phyloP scores from a whole-genome alignment of 1,140 invertebrate genomes.

The Atopsyche davidsoni region DNA sequence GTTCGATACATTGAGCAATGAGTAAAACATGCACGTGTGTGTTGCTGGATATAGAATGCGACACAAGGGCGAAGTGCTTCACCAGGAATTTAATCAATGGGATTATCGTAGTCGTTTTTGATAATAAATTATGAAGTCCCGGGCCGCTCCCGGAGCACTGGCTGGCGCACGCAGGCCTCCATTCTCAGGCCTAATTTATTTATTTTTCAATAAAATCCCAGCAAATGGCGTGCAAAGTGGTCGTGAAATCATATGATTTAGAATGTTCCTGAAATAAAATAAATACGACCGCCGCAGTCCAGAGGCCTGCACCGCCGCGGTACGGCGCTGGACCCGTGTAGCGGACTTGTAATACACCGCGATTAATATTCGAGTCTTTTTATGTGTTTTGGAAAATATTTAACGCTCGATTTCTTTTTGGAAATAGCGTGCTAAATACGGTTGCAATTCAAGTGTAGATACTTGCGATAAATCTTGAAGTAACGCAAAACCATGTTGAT shows the following conservation, averaged over 20 bases:
- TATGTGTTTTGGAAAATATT: too few species aligned
- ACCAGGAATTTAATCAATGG: slow-evolving; percentile 11
- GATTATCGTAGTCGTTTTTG: slow-evolving; percentile 11
- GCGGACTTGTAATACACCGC: too few species aligned
- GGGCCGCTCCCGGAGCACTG: slow-evolving; percentile 13
- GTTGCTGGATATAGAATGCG: too few species aligned
- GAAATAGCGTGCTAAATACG: too few species aligned
- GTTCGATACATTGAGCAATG: too few species aligned
- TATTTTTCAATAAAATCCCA: slow-evolving; percentile 29
- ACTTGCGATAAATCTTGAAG: too few species aligned
- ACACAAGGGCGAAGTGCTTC: neutral
- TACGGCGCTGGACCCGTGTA: too few species aligned
- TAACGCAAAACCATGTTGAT: too few species aligned
- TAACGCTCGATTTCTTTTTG: too few species aligned
- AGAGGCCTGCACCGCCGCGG: neutral
- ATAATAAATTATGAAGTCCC: slow-evolving; percentile 11
- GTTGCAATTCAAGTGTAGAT: too few species aligned
- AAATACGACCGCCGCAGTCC: neutral
- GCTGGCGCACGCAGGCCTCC: slow-evolving; percentile 6
- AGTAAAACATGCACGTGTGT: too few species aligned
- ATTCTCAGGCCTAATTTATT: slow-evolving; percentile 21
- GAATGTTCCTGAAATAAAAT: slow-evolving; percentile 12
- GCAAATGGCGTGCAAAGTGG: slow-evolving; percentile 29
- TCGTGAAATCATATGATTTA: slow-evolving; percentile 30
- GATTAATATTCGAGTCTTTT: too few species aligned